A percentile compares a stretch with the other conserved stretches of the same genome.
phyloP scores from a whole-genome alignment of 1,140 invertebrate species.

The Drosophila mauritiana region DNA sequence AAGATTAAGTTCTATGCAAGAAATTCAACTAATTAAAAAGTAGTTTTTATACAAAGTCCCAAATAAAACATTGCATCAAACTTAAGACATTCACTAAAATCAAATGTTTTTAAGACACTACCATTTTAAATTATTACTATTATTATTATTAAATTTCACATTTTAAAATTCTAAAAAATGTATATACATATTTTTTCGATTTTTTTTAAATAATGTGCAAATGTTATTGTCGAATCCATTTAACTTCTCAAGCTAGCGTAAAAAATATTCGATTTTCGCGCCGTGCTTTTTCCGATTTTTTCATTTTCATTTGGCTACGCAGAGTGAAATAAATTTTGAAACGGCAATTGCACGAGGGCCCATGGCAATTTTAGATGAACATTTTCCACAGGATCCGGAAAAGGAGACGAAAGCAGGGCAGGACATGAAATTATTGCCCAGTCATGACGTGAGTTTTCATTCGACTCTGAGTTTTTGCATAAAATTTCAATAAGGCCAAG shows the following conservation, averaged over 20 bases:
- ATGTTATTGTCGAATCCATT: neutral
- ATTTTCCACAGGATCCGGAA: slow-evolving; percentile 51
- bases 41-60: neutral
- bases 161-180: no score
- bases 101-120: no score
- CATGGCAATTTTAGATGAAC: slow-evolving; percentile 72
- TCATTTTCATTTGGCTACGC: slow-evolving; percentile 74
- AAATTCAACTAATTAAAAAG: neutral
- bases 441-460: slow-evolving; percentile 77
- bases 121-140: no score
- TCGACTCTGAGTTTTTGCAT: slow-evolving; percentile 65
- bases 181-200: no score
- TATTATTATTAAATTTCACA: no score
- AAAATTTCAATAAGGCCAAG: slow-evolving; percentile 65
- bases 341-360: slow-evolving; percentile 72
- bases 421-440: slow-evolving; percentile 77
- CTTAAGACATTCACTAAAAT: no score
- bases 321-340: slow-evolving; percentile 81
- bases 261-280: slow-evolving; percentile 1
- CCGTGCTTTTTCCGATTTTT: slow-evolving; percentile 4
- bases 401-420: slow-evolving; percentile 5
- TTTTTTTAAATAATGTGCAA: no score
- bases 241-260: slow-evolving; percentile 2
- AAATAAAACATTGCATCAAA: no score
- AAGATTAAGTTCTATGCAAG: neutral